Base-by-base conservation (phyloP, 2,113 vertebrate genomes). In the Nyctereutes procyonoides region DNA sequence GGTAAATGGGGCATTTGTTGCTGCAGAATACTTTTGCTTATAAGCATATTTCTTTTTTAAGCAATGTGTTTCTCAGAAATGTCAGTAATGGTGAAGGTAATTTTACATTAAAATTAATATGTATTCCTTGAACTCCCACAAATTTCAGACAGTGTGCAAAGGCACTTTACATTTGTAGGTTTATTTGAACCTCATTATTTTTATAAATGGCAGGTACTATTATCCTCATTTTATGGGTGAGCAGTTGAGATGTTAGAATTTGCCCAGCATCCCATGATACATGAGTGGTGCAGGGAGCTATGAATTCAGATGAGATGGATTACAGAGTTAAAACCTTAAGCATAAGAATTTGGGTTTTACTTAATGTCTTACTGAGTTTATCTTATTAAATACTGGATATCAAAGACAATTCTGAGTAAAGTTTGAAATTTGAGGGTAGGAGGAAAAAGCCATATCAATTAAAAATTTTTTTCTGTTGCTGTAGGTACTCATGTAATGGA, bases 401-500 rank as follows among this genome's bases (percentile, higher is more conserved):
- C 92, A 80, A 90, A 85, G 58, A 67, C 55, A 77, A 0, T 48
- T 48, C 22, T 80, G 79, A 86, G 48, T 67, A 4, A 82, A 65
- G 19, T 86, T 93, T 93, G 48, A 95, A 93, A 69, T 53, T 48
- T 90, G 56, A 20, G 93, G 15, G 56, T 76, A 81, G 38, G 30
- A 84, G 30, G 26, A 26, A 93, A 86, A 93, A 71, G 13, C 14
- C 38, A 0, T 77, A 76, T 24, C 7, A n/a, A 82, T 85, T 88
- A 22, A 95, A 65, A 32, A 63, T 71, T 15, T 87, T 94, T 94
- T 94, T 96, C 65, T 96, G 43, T 96, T 98, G 26, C 97, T 97
- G 38, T 94, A 99, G 99, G 99, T 98, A 99, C 99, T 93, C 99
- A 99, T 97, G 99, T 99, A 97, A 99, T 99, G 99, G 99, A 99